Percentiles rank a stretch among this genome's conserved stretches.
These are phyloP conservation scores for Pelobates fuscus DNA, from an alignment of 2,113 vertebrate genomes.

Conservation along the genomic window DNA sequence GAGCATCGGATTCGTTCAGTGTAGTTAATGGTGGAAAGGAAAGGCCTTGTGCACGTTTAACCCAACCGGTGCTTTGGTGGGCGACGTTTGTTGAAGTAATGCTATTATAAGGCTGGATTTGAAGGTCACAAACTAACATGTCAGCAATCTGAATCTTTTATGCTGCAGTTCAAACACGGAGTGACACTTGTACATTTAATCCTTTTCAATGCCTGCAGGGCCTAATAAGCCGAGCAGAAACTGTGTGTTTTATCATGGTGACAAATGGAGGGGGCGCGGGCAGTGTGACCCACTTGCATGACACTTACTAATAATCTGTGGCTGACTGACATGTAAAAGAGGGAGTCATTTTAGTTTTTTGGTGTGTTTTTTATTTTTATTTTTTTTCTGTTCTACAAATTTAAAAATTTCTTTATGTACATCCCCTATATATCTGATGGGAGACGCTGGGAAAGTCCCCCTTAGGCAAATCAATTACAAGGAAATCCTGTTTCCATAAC, in stretches of 20 bases:
- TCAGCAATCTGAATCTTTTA: conserved; percentile 36
- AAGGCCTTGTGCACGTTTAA: conserved; percentile 12
- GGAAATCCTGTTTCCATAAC: too few species aligned
- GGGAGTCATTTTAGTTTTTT: too few species aligned
- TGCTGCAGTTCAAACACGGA: conserved; percentile 36
- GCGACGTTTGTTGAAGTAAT: conserved; percentile 35
- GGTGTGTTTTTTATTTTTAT: too few species aligned
- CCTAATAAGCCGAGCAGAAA: conserved; percentile 11
- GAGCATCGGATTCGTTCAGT: background rate
- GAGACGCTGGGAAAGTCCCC: too few species aligned
- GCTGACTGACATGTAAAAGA: too few species aligned
- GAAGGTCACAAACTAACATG: conserved; percentile 42
- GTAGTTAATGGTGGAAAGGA: background rate
- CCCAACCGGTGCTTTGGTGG: conserved; percentile 10
- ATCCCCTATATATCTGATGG: too few species aligned
- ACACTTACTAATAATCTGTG: conserved; percentile 29
- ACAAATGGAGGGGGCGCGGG: background rate
- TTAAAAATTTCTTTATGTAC: too few species aligned
- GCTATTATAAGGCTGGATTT: conserved; percentile 44
- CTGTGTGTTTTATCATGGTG: conserved; percentile 26
- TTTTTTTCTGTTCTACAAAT: too few species aligned
- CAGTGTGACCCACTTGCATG: background rate
- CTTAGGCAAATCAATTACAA: too few species aligned
- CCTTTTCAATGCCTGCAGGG: conserved; percentile 34
- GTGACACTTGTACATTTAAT: conserved; percentile 46